Evolutionary conservation across 2,888 invertebrate species (phyloP).

Genomic region (Micoletzkya japonica): DNA sequence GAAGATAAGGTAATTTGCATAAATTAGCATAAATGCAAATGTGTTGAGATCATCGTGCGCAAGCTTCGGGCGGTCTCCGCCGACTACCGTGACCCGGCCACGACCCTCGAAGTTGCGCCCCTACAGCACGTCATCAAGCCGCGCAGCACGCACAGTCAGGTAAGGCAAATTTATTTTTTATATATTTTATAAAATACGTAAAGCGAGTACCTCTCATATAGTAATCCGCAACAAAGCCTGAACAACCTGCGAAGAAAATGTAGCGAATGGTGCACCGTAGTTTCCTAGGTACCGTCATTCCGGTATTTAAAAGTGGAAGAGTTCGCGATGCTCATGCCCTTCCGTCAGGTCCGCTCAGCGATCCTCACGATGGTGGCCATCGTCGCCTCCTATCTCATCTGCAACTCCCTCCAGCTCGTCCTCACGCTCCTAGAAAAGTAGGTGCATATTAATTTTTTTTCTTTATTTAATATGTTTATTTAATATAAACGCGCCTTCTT

Average conservation of each 20-base stretch:
- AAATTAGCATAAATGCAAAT: neutral
- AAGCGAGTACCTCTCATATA: no score
- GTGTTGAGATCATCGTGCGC: slow-evolving; percentile 27
- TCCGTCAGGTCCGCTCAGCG: slow-evolving; percentile 54
- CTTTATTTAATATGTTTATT: neutral
- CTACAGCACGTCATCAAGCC: slow-evolving; percentile 12
- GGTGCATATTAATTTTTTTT: neutral
- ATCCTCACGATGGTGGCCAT: slow-evolving; percentile 62
- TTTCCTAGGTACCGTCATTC: no score
- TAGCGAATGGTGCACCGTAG: no score
- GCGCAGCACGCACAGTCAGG: slow-evolving; percentile 20
- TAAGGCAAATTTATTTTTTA: neutral
- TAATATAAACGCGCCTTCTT: no score
- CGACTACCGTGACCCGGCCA: neutral
- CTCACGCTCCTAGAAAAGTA: slow-evolving; percentile 58
- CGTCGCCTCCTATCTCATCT: slow-evolving; percentile 60
- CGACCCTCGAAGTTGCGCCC: slow-evolving; percentile 15
- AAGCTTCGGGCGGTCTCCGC: slow-evolving; percentile 13
- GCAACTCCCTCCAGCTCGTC: slow-evolving; percentile 58
- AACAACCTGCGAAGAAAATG: no score
- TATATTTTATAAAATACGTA: no score
- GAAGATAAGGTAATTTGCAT: neutral
- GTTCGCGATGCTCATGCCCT: no score
- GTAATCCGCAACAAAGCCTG: no score
- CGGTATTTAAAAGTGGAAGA: no score